phyloP scores from a whole-genome alignment of 2,888 invertebrate species.

The Ischnura elegans region DNA sequence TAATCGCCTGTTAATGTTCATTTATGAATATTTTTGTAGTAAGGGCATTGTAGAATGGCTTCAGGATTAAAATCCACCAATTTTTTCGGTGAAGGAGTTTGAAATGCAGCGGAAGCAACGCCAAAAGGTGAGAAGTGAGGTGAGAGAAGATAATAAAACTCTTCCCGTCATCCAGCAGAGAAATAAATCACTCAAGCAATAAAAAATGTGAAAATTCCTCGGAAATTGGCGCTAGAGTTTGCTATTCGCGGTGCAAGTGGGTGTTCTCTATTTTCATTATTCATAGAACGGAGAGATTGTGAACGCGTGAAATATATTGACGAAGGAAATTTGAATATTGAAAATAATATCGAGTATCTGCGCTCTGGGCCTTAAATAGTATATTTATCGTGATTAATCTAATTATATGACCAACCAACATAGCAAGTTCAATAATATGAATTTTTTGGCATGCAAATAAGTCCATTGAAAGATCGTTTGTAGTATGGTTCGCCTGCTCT shows the following conservation, averaged over 20 bases:
- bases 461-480: too few relatives aligned
- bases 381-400: too few relatives aligned
- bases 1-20: neutral
- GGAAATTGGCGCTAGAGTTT: neutral
- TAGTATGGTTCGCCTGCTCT: too few relatives aligned
- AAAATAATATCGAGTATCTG: too few relatives aligned
- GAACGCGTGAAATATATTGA: neutral
- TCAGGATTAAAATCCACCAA: neutral
- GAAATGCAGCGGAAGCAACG: conserved; percentile 8
- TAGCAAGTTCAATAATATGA: too few relatives aligned
- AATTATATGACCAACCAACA: too few relatives aligned
- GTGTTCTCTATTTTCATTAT: neutral
- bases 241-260: neutral
- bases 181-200: neutral
- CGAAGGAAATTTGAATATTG: neutral
- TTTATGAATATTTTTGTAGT: neutral
- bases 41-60: neutral
- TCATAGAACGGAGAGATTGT: neutral
- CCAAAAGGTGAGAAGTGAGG: conserved; percentile 3
- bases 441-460: too few relatives aligned
- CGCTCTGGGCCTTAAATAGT: too few relatives aligned
- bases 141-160: too few relatives aligned
- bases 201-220: neutral
- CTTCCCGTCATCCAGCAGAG: neutral
- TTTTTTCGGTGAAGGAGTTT: neutral